A percentile compares a stretch with the other conserved stretches of the same genome.
These are phyloP conservation scores for Homarus americanus DNA, from an alignment of 1,140 invertebrate species.

Conservation along the genomic window DNA sequence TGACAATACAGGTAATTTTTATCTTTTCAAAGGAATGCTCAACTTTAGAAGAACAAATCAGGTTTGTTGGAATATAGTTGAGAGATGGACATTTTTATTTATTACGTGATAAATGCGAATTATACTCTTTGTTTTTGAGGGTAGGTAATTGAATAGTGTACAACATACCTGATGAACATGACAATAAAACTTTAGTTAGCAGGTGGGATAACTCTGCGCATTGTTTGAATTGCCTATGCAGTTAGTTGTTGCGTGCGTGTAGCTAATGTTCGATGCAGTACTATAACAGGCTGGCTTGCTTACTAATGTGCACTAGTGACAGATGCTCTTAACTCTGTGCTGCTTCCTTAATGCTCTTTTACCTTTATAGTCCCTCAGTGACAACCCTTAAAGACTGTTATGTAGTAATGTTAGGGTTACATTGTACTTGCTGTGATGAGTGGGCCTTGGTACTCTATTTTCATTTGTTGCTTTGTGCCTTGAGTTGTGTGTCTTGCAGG, in stretches of 20 bases:
- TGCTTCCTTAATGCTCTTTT: slow-evolving; percentile 29
- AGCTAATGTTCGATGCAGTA: background rate
- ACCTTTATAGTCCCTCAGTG: background rate
- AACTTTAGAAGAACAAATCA: background rate
- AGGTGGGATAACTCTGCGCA: background rate
- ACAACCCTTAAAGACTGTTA: background rate
- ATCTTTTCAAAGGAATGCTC: background rate
- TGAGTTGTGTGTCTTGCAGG: slow-evolving; percentile 53
- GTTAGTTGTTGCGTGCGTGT: background rate
- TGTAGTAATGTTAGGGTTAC: background rate
- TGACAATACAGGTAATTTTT: background rate
- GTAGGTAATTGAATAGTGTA: slow-evolving; percentile 23
- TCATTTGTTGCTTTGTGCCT: slow-evolving; percentile 59
- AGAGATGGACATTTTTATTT: slow-evolving; percentile 29
- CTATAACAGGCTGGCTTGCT: slow-evolving; percentile 17
- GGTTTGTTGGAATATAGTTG: background rate
- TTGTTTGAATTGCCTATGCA: background rate
- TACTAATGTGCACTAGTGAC: slow-evolving; percentile 29
- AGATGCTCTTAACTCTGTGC: slow-evolving; percentile 17
- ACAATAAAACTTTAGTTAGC: slow-evolving; percentile 51
- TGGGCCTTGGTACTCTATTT: slow-evolving; percentile 28
- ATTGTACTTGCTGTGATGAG: slow-evolving; percentile 54
- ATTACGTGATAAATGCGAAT: background rate
- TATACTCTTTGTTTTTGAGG: background rate
- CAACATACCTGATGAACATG: slow-evolving; percentile 54